Evolutionary conservation across 35 echinoderm and acorn worm genomes (phyloP), one percentile per base, ranked within the genome.

Genomic region (Heliocidaris erythrogramma): DNA sequence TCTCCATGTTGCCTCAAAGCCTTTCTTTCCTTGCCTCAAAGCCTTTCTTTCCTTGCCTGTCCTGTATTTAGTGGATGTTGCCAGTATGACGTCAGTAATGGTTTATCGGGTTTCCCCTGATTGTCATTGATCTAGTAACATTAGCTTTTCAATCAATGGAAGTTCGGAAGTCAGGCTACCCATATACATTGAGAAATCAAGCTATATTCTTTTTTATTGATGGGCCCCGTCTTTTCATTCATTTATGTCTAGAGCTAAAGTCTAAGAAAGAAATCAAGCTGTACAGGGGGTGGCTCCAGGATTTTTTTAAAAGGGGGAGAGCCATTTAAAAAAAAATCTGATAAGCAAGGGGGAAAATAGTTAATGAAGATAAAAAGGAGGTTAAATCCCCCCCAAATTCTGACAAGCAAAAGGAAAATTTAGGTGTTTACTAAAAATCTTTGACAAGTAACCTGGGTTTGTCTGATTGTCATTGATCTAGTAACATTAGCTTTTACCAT

Each of bases 121-220:
- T 32, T 56, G 92, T 61, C 30, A 93, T 93, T 93, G 92, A 56
- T 21, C 59, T n/a, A 21, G 92, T 93, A 56, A 50, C 87, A 47
- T 32, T 89, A 89, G 30, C 87, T 89, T 89, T 89, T 89, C 47
- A 89, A 89, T 89, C 87, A 89, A 89, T 89, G 65, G 27, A 18
- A n/a, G 65, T 24, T 78, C 27, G 65, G 4, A 18, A 78, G 65
- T 78, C 21, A 78, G 27, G 65, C 21, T 27, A 78, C 65, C 65
- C 3, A 78, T 78, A 78, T 42, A 42, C 65, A 78, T 78, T 5
- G 8, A 78, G 18, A 56, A 56, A 56, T 56, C 52, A n/a, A 78
- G 65, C 27, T 24, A 13, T 78, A 0, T 24, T 78, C 17, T 27
- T 78, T 78, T 24, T n/a, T 78, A 78, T 78, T 78, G 65, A 78